Evolutionary conservation across 1,140 invertebrate genomes (phyloP).

Genomic region (Zeugodacus cucurbitae): DNA sequence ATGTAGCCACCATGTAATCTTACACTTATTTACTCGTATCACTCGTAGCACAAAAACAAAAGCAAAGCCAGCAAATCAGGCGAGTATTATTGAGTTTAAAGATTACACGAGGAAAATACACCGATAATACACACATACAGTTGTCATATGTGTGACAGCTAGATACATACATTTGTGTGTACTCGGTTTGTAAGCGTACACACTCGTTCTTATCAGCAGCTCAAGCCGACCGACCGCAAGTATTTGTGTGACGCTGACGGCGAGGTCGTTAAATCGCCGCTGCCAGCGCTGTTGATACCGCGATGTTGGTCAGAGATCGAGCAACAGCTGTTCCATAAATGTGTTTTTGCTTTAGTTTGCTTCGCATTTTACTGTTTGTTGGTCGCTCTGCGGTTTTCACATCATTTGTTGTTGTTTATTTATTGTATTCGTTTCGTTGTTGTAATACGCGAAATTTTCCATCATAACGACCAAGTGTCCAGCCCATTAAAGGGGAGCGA

Average conservation of each 20-base stretch:
- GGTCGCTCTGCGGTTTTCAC: background rate
- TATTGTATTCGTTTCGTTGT: background rate
- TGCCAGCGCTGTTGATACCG: background rate
- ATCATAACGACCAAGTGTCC: background rate
- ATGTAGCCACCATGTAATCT: background rate
- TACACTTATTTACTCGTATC: background rate
- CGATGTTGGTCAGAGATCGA: slow-evolving; percentile 26
- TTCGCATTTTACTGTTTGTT: background rate
- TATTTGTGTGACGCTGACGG: background rate
- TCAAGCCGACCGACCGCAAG: background rate
- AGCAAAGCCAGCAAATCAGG: background rate
- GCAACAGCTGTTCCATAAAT: slow-evolving; percentile 35
- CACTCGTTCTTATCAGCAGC: background rate
- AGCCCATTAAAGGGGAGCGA: background rate
- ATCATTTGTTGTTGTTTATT: background rate
- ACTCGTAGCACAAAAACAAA: background rate
- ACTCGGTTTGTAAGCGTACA: background rate
- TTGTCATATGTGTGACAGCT: background rate
- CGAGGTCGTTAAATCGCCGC: background rate
- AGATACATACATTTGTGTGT: background rate
- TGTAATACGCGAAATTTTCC: slow-evolving; percentile 11
- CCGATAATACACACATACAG: background rate
- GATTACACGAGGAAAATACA: background rate
- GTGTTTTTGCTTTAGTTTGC: background rate
- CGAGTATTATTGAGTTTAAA: background rate